A percentile compares a stretch with the other conserved stretches of the same genome.
Evolutionary conservation across 2,797 vertebrate species (phyloP).

Genomic region (Peromyscus aztecus): DNA sequence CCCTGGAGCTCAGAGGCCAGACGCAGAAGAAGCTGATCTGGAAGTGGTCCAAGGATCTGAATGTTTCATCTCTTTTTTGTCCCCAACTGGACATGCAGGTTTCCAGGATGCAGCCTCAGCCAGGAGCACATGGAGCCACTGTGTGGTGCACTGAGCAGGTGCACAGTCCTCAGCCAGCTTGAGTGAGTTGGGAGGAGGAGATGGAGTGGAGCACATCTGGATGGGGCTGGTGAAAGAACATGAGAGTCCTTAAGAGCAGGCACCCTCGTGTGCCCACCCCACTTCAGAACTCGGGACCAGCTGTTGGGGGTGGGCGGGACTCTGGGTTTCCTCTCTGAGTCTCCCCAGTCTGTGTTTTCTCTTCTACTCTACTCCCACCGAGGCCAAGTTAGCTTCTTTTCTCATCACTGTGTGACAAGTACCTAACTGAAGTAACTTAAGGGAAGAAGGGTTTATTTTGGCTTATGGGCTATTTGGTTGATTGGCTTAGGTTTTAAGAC

Average conservation of each 20-base stretch:
- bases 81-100: slow-evolving; percentile 77
- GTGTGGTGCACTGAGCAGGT: slow-evolving; percentile 86
- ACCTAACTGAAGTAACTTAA: neutral
- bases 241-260: neutral
- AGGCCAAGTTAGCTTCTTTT: neutral
- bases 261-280: neutral
- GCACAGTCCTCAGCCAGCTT: slow-evolving; percentile 87
- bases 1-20: neutral
- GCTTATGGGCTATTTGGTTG: neutral
- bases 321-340: neutral
- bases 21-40: neutral
- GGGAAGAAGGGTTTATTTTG: neutral
- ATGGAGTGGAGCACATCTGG: neutral
- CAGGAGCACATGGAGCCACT: slow-evolving; percentile 85
- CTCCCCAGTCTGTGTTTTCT: neutral
- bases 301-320: neutral
- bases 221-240: neutral
- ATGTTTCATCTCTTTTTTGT: rapidly evolving
- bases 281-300: neutral
- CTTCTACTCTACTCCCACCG: rapidly evolving
- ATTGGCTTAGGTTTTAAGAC: neutral
- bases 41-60: neutral
- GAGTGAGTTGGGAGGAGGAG: slow-evolving; percentile 88
- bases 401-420: neutral
- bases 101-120: slow-evolving; percentile 88